Base-by-base conservation (phyloP, 2,888 invertebrate genomes). In the Cephus pygmeus region DNA sequence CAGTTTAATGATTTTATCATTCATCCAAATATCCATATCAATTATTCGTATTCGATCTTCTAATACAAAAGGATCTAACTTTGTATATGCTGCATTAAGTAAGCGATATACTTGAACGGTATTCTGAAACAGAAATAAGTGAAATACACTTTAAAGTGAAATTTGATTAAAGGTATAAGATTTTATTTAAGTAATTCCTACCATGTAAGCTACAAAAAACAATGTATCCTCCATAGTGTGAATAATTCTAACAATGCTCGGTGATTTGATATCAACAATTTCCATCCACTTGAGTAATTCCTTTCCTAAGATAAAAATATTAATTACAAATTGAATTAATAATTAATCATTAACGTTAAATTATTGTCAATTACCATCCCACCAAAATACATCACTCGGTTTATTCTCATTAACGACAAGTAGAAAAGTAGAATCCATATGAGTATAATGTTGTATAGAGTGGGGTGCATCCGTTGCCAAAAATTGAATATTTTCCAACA, bases 241-340 rank as follows among this genome's bases (percentile, higher is more conserved):
- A 1, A 83, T 77, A 1, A 85, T 76, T 0, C 79, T 83, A 12
- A 87, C 76, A 56, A 81, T 81, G 36, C 80, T 83, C 1, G 81
- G 75, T 12, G 84, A 73, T 35, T 80, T 73, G 23, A 88, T 83
- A 9, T 86, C 81, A 6, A 81, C 74, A 9, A 88, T 40, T 12
- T 81, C 81, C n/a, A 84, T 74, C 87, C 87, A 89, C 69, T 80
- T 81, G 31, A 88, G 73, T 15, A 90, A 79, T 81, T 86, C 87
- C 33, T 74, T 82, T 6, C 87, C 89, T 89, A 77, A 77, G 69
- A 73, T 34, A 35, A 33, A 15, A 75, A 31, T 12, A 77, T 73
- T 12, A 81, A 81, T 30, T 34, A 15, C 4, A 15, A 15, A 31
- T 74, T 30, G 3, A 69, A 71, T 56, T 30, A 11, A 15, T 12